phyloP scores from a whole-genome alignment of 2,797 vertebrate species.

The Chloroceryle amazona region DNA sequence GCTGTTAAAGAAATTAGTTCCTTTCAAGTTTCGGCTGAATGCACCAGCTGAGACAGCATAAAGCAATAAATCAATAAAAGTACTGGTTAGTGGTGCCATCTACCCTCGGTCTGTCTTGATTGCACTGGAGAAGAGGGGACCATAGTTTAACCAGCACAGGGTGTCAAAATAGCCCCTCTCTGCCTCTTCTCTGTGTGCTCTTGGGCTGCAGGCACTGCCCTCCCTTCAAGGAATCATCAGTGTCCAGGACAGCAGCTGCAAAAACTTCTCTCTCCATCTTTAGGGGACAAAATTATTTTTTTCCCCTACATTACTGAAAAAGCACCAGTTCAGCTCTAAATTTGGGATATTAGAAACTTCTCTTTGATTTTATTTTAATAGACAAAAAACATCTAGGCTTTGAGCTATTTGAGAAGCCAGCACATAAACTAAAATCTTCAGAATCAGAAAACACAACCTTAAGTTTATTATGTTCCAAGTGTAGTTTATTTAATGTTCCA shows the following conservation, averaged over 20 bases:
- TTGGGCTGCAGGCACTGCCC: background rate
- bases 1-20: background rate
- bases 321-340: background rate
- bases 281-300: background rate
- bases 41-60: background rate
- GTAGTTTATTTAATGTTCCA: background rate
- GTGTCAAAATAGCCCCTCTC: background rate
- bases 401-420: background rate
- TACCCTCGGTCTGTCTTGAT: accelerated
- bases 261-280: background rate
- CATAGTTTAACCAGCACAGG: background rate
- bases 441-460: background rate
- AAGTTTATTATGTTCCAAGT: background rate
- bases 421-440: background rate
- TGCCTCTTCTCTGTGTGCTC: background rate
- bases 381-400: background rate
- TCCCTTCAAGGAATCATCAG: background rate
- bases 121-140: background rate
- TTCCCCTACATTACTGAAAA: background rate
- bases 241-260: background rate
- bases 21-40: background rate
- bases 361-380: background rate
- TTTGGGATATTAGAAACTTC: background rate
- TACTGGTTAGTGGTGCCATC: background rate
- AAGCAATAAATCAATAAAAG: background rate